Evolutionary conservation across 2,888 invertebrate genomes (phyloP), one percentile per base, ranked within the genome.

Genomic region (Conops quadrifasciatus): DNA sequence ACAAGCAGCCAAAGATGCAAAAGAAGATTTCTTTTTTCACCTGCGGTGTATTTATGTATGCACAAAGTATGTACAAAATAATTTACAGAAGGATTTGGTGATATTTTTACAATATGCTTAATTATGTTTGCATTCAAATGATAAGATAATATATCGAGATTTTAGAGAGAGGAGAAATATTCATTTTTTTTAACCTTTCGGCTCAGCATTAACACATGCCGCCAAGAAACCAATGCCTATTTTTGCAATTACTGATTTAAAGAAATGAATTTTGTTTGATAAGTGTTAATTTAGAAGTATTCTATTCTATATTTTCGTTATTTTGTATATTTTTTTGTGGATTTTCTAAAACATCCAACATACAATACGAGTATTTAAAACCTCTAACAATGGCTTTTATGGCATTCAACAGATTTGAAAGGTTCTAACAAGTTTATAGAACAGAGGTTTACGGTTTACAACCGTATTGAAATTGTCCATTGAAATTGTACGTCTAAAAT

Each of bases 221-320:
- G 90, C 91, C 91, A 91, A 91, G 91, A 91, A 90, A 91, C 90
- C 90, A 90, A 90, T 89, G 89, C 90, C 90, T 89, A 89, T 74
- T 72, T 47, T 73, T 70, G 43, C 36, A 71, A 74, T 73, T 62
- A 71, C 70, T 73, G 74, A 76, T 72, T 70, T 70, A 5, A 5
- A 47, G 36, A 9, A 36, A 7, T 1, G 1, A 1, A 16, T 1
- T 13, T 26, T n/a, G n/a, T 56, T 26, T 19, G 26, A 56, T 56
- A 21, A 1, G 26, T 2, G 28, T 26, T 11, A 15, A 28, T 59
- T 59, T 28, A 1, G n/a, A 1, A 26, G n/a, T 26, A 15, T 2
- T 53, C 21, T 59, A 21, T 28, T 28, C 24, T 26, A 28, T 26
- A 1, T 13, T 56, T 59, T 59, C 0, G 1, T 30, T 59, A 30